Base-by-base conservation (phyloP, 2,797 vertebrate species). In the Ptychadena robeensis region DNA sequence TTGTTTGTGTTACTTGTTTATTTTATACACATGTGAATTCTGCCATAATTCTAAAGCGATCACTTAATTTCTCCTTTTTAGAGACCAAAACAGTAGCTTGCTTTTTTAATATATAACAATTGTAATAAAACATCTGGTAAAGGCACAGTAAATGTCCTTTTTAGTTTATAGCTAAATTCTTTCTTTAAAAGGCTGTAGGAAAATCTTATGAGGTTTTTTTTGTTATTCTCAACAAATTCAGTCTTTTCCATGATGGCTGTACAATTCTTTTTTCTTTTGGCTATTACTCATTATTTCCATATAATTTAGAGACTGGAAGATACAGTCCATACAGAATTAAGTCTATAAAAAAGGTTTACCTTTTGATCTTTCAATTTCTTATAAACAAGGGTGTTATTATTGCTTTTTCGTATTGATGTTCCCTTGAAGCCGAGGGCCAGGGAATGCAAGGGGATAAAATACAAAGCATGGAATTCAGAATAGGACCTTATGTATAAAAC, bases 111-210 rank as follows among this genome's bases (percentile, higher is more conserved):
- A 87, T 73, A 82, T 85, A 88, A 87, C 88, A 87, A 89, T 89
- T 90, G 88, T 90, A 93, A 86, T 79, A 88, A 89, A 92, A 92
- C 91, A 93, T 93, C 92, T 93, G 92, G 89, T 88, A 69, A 87
- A 85, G 87, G 78, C 83, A 90, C 87, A 69, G 76, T 68, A 40
- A 57, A 35, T 85, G 90, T 91, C 89, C 66, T 88, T 75, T 87
- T 73, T 73, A 72, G 34, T 92, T 93, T 92, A 91, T 89, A 88
- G 92, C 88, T 77, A 89, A 88, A 91, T 92, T 90, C 82, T 89
- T 92, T 89, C 88, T 91, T 91, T 91, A 92, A 92, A 89, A 74
- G 86, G 87, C 90, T 91, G 88, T 88, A 87, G 92, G 91, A 93
- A 94, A 93, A 88, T 86, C 64, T 90, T 91, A 92, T 87, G 87